A percentile compares a stretch with the other conserved stretches of the same genome.
phyloP scores from a whole-genome alignment of 2,113 vertebrate species.

The Phyllostomus discolor region DNA sequence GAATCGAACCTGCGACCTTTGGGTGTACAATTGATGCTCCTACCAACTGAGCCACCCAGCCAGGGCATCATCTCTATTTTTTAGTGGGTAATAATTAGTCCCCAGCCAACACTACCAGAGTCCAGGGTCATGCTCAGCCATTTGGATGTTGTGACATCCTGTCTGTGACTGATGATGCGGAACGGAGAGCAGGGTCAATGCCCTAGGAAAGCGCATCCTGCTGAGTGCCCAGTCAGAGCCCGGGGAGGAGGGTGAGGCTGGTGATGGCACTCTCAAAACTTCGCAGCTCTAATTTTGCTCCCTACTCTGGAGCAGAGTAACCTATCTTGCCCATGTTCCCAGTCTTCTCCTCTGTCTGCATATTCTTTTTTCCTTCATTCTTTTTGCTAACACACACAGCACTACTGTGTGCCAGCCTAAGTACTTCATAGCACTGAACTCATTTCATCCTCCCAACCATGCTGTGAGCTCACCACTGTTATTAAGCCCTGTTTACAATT shows the following conservation, averaged over 20 bases:
- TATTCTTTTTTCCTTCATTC: background rate
- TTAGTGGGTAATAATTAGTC: background rate
- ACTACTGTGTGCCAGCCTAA: background rate
- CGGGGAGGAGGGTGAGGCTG: background rate
- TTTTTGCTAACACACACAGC: background rate
- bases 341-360: background rate
- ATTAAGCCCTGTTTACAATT: too few relatives aligned
- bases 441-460: background rate
- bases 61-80: background rate
- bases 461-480: background rate
- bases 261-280: background rate
- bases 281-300: background rate
- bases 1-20: too few relatives aligned
- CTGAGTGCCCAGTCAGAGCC: background rate
- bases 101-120: background rate
- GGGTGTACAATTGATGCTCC: too few relatives aligned
- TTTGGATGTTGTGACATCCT: background rate
- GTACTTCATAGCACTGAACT: background rate
- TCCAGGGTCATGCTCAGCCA: background rate
- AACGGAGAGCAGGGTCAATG: background rate
- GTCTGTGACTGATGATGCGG: background rate
- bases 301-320: background rate
- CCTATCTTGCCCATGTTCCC: accelerated
- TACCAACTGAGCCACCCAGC: too few relatives aligned
- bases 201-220: background rate